A percentile compares a stretch with the other conserved stretches of the same genome.
These are phyloP conservation scores for Hyphantria cunea DNA, from an alignment of 1,140 invertebrate species.

Conservation along the genomic window DNA sequence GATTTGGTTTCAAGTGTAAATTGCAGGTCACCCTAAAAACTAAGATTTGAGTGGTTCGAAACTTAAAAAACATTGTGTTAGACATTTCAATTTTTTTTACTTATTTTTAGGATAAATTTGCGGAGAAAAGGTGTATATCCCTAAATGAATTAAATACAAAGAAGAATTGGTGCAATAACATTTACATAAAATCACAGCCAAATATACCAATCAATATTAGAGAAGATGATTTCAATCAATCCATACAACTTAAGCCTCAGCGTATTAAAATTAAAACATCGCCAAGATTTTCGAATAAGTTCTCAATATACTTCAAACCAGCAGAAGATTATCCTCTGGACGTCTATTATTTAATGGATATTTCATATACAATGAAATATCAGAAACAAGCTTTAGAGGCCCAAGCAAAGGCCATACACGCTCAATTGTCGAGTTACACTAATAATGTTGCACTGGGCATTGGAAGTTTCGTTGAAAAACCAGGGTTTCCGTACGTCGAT, in stretches of 20 bases:
- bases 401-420: conserved; percentile 85
- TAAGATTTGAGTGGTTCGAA: no score
- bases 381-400: conserved; percentile 87
- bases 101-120: conserved; percentile 13
- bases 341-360: conserved; percentile 94
- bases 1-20: no score
- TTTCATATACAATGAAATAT: conserved; percentile 90
- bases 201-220: not conserved
- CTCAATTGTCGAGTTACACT: conserved; percentile 88
- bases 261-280: conserved; percentile 49
- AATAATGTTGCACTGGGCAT: conserved; percentile 92
- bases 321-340: conserved; percentile 94
- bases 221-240: not conserved
- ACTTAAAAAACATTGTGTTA: no score
- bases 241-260: conserved; percentile 62
- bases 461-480: conserved; percentile 95
- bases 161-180: conserved; percentile 46
- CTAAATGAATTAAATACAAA: not conserved
- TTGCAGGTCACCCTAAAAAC: no score
- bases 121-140: not conserved
- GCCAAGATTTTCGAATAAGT: conserved; percentile 47
- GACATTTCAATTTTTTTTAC: not conserved
- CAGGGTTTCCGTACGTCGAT: conserved; percentile 88
- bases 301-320: conserved; percentile 79
- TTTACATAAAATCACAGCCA: conserved; percentile 29